These are phyloP conservation scores for Miniopterus natalensis DNA, from an alignment of 2,113 vertebrate genomes.

Conservation along the genomic window DNA sequence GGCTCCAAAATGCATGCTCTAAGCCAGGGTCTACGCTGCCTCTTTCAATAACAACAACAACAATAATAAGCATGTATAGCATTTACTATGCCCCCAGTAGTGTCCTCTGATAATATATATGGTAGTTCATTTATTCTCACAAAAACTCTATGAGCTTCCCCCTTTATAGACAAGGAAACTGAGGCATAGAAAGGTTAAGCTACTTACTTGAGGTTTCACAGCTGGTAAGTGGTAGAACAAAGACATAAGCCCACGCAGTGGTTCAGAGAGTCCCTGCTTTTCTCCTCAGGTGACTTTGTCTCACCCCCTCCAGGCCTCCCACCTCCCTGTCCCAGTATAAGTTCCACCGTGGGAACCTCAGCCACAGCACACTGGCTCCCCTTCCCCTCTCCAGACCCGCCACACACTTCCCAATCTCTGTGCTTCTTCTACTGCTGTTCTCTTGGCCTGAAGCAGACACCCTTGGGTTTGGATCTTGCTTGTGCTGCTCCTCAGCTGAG, in stretches of 20 bases:
- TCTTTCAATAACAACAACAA: neutral
- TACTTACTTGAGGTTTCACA: neutral
- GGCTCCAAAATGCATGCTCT: neutral
- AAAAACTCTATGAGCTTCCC: neutral
- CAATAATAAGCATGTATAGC: neutral
- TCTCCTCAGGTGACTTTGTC: neutral
- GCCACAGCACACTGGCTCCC: neutral
- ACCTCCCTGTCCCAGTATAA: rapidly evolving
- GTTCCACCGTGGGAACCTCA: neutral
- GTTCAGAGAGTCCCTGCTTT: neutral
- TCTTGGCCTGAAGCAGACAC: neutral
- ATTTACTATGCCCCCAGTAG: neutral
- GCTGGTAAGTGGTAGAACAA: neutral
- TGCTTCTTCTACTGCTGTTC: neutral
- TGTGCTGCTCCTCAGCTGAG: neutral
- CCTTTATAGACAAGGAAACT: slow-evolving; percentile 17
- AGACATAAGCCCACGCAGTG: too few relatives aligned
- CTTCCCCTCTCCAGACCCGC: neutral
- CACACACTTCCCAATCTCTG: rapidly evolving
- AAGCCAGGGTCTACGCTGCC: neutral
- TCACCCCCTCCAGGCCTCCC: rapidly evolving
- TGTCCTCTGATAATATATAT: neutral
- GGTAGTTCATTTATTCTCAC: slow-evolving; percentile 9
- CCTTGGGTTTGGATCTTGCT: neutral
- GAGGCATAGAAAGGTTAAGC: neutral